Evolutionary conservation across 2,888 invertebrate species (phyloP), one percentile per base, ranked within the genome.

Genomic region (Trissolcus japonicus): DNA sequence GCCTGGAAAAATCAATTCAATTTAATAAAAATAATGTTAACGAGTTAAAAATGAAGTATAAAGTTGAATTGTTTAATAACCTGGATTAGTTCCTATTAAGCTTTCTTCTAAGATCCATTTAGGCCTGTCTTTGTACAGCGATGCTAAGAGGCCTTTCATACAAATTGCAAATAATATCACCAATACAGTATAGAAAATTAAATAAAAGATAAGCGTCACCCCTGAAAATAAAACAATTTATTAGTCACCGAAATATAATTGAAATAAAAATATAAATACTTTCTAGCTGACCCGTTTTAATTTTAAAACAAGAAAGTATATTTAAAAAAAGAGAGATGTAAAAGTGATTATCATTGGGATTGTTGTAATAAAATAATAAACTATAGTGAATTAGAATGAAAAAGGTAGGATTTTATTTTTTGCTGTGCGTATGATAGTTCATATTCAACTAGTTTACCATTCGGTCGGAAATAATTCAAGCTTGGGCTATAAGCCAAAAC

Each of bases 91-190:
- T 80, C 95, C 93, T 83, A 98, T 97, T 65, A 97, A 90, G 46
- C 97, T 96, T 0, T 92, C 90, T 0, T 92, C 92, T 79, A 96
- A 90, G 67, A 92, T 92, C 92, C 94, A 97, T 81, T 91, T 94
- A 0, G 98, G 98, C 79, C 91, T 91, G n/a, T 91, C 89, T 0
- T 92, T 88, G 79, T 93, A 92, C 75, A 98, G 86, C 0, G 94
- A 93, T 51, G 93, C 90, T 83, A 95, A 91, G 81, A 99, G 92
- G 0, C 94, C 95, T 75, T 95, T 93, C 92, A 98, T 93, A 89
- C 56, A 69, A 62, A 72, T 69, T 0, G 95, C 92, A 89, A 97
- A 98, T 85, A 98, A 90, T 6, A 94, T 93, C 14, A 95, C 95
- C 86, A 99, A 91, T 71, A 93, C 92, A 56, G 93, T 91, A 90